Evolutionary conservation across 2,797 vertebrate species (phyloP), one percentile per base, ranked within the genome.

Genomic region (Eleutherodactylus coqui): DNA sequence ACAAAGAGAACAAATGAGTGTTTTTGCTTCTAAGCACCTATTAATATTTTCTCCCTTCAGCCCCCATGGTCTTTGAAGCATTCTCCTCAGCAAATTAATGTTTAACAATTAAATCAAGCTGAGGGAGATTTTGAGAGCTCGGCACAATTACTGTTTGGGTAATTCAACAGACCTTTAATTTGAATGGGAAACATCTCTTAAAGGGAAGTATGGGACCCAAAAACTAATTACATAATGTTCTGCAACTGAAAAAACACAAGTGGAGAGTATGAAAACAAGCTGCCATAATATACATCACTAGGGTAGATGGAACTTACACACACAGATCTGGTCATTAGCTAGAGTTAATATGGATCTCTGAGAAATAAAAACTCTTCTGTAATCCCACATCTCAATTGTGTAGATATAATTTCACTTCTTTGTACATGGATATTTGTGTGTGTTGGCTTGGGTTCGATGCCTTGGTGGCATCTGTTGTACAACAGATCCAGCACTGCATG

Each of bases 221-320:
- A 79, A 95, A 94, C 95, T 96, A 98, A 99, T 97, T 97, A 96
- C 95, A 96, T 97, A 96, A 97, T 97, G 96, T 97, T 96, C 94
- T 96, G 96, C 95, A 96, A 97, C 96, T 96, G 96, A 96, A 92
- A 95, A 97, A 98, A 97, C 94, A 97, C 83, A 93, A 92, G 90
- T 92, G 91, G 91, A 92, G 92, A 92, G 94, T 96, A 96, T 89
- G 91, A 94, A 95, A 95, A 95, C 93, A 94, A 92, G 94, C 53
- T 36, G 90, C 91, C 92, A 92, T 90, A 89, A 91, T 92, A 91
- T 93, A 95, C 80, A 89, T 84, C 87, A 91, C 87, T 89, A 89
- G 89, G 85, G 90, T 92, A 92, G 69, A 89, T 91, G 88, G 90
- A n/a, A 90, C 78, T 27, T 89, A 84, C 83, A 89, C 90, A 78